A percentile compares a stretch with the other conserved stretches of the same genome.
phyloP scores from a whole-genome alignment of 1,140 invertebrate genomes.

The Andrena cerasifolii region DNA sequence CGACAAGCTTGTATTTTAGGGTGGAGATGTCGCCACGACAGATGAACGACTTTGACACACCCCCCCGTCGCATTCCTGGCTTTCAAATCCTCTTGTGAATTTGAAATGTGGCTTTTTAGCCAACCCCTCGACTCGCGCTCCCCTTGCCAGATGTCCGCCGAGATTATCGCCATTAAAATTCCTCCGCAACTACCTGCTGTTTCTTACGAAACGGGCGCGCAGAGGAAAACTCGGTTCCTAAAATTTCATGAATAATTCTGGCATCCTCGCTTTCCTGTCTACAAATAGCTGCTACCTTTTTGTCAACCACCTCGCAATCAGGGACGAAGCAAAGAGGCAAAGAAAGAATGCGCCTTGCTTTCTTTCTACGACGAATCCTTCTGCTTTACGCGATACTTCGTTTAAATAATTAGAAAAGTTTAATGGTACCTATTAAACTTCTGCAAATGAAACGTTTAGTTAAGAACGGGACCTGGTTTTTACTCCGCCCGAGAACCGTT shows the following conservation, averaged over 20 bases:
- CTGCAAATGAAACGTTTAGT: slow-evolving; percentile 26
- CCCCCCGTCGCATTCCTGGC: not conserved
- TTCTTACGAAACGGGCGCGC: not conserved
- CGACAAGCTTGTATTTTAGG: not conserved
- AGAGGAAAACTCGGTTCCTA: not conserved
- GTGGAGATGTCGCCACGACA: not conserved
- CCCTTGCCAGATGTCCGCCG: not conserved
- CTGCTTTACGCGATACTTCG: too few species aligned
- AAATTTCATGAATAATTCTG: slow-evolving; percentile 10
- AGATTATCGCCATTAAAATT: slow-evolving; percentile 35
- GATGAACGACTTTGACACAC: not conserved
- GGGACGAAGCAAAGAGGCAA: too few species aligned
- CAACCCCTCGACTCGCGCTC: not conserved
- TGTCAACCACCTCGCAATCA: too few species aligned
- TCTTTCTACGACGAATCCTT: too few species aligned
- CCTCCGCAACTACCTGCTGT: slow-evolving; percentile 23
- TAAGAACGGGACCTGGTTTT: not conserved
- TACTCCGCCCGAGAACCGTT: not conserved
- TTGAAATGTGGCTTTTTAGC: slow-evolving; percentile 13
- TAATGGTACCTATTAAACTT: too few species aligned
- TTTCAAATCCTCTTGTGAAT: slow-evolving; percentile 16
- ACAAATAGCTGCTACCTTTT: too few species aligned
- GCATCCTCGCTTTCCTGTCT: slow-evolving; percentile 1
- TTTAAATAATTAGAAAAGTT: too few species aligned
- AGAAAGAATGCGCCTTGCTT: too few species aligned